These are phyloP conservation scores for Pecten maximus DNA, from an alignment of 2,888 invertebrate species.

Conservation along the genomic window DNA sequence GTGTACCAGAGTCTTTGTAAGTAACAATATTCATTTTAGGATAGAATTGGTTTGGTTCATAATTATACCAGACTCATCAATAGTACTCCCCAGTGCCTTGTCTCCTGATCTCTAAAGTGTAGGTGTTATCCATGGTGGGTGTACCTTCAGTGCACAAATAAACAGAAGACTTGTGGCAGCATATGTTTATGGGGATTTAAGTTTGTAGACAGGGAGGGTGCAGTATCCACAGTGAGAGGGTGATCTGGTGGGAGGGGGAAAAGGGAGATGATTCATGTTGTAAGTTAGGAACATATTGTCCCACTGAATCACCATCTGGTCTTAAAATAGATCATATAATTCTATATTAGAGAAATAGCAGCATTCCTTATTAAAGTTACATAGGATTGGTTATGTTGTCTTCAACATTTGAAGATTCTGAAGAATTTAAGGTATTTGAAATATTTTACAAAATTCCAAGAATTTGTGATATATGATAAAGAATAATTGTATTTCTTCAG, in stretches of 20 bases:
- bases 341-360: background rate
- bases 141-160: background rate
- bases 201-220: background rate
- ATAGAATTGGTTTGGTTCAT: no score
- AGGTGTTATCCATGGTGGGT: background rate
- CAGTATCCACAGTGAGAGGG: background rate
- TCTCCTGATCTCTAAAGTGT: no score
- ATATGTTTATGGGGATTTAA: conserved; percentile 3
- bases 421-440: no score
- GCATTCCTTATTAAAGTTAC: background rate
- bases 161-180: background rate
- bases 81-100: no score
- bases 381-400: background rate
- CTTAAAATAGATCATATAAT: background rate
- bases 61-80: no score
- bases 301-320: conserved; percentile 2
- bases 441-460: no score
- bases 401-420: background rate
- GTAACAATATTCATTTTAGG: no score
- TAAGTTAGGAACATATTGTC: background rate
- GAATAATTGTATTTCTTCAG: no score
- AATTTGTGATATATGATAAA: no score
- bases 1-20: no score
- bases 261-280: background rate
- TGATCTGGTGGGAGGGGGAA: background rate